Evolutionary conservation across 2,113 vertebrate species (phyloP).

Genomic region (Phalacrocorax brasilianus): DNA sequence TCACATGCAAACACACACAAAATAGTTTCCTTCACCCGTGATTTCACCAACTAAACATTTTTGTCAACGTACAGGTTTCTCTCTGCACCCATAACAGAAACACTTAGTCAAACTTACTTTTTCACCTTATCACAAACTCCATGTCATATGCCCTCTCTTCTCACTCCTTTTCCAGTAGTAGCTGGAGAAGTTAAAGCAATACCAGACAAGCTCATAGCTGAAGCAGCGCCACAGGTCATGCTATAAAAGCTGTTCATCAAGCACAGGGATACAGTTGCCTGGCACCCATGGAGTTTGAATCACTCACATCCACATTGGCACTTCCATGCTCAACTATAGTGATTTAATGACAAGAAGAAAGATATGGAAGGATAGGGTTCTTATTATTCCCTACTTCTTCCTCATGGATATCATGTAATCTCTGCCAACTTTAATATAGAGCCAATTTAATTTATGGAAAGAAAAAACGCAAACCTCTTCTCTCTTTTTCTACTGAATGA

Average conservation of each 20-base stretch:
- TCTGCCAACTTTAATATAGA: not conserved
- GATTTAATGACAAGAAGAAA: not conserved
- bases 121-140: not conserved
- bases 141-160: not conserved
- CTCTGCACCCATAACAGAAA: not conserved
- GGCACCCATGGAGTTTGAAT: not conserved
- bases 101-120: not conserved
- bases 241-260: not conserved
- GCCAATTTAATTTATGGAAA: not conserved
- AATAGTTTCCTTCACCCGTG: not conserved
- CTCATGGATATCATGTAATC: not conserved
- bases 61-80: not conserved
- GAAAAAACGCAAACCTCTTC: not conserved
- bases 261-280: fast-evolving
- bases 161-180: not conserved
- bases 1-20: not conserved
- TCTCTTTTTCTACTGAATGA: not conserved
- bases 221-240: not conserved
- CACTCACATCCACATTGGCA: not conserved
- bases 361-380: not conserved
- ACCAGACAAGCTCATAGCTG: not conserved
- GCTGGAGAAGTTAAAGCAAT: not conserved
- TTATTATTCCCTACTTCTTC: not conserved
- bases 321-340: not conserved
- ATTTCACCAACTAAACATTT: not conserved